Evolutionary conservation across 2,797 vertebrate genomes (phyloP), one percentile per base, ranked within the genome.

Genomic region (Oreonectes daqikongensis): DNA sequence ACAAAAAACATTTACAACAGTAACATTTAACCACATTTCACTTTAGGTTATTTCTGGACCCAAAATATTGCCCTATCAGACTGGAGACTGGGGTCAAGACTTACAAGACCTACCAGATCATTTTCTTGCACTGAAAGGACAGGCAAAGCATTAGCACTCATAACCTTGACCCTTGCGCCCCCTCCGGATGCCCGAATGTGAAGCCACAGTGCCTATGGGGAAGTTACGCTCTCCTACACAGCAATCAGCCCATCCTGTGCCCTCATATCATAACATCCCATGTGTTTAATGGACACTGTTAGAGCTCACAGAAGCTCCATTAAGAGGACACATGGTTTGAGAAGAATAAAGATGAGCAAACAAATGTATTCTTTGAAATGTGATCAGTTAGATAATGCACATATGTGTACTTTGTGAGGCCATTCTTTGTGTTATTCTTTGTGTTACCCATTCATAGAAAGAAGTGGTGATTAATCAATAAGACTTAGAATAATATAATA

Each of bases 31-130:
- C 48, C 48, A 50, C n/a, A 20, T 50, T 3, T 20, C 7, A 9
- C 18, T 50, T 2, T 8, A 2, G 10, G 35, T 35, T 35, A 38
- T 7, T 38, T 64, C 18, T 69, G 52, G 1, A 24, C 55, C 44
- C 69, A 69, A 70, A n/a, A 67, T 35, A 71, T 77, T 75, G 70
- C 81, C 68, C 63, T 42, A 65, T 78, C 12, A 83, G 63, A 28
- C 42, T 74, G n/a, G 66, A 53, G 70, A 14, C 2, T 75, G 24
- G 67, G 44, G 75, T 44, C 35, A 69, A 81, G 55, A 0, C 18
- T 44, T 64, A 46, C 48, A 50, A 50, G 57, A 48, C 18, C 2
- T 24, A n/a, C 32, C 22, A 57, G 68, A 26, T 64, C n/a, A 78
- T 68, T 78, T 66, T 57, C 24, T 77, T 63, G 53, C 40, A 68